Percentiles rank a stretch among this genome's conserved stretches.
Evolutionary conservation across 2,888 invertebrate genomes (phyloP).

Genomic region (Chrysolina haemoptera): DNA sequence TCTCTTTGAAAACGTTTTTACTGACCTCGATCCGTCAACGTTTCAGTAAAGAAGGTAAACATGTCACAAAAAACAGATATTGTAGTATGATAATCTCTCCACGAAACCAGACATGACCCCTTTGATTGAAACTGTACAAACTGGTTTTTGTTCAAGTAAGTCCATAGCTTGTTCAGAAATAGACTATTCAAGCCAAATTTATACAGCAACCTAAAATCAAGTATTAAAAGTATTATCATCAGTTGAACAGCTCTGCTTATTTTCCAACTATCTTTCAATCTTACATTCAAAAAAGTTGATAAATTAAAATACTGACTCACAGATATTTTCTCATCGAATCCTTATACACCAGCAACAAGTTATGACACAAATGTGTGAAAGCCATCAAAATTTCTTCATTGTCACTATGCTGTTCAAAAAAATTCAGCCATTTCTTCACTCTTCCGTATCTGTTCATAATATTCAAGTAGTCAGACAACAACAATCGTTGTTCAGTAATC

Average conservation of each 20-base stretch:
- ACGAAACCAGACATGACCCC: constrained; percentile 60
- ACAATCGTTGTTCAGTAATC: constrained; percentile 66
- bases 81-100: constrained; percentile 65
- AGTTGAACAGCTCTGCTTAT: too few relatives aligned
- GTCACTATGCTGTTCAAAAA: constrained; percentile 68
- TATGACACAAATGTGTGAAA: constrained; percentile 80
- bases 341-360: constrained; percentile 85
- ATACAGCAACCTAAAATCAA: constrained; percentile 62
- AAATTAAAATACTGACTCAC: constrained; percentile 69
- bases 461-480: constrained; percentile 64
- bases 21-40: constrained; percentile 66
- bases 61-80: constrained; percentile 69
- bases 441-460: constrained; percentile 66
- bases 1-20: constrained; percentile 25
- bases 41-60: constrained; percentile 69
- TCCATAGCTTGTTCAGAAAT: constrained; percentile 67
- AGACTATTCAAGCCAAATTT: constrained; percentile 66
- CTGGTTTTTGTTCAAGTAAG: constrained; percentile 59
- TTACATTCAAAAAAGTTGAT: too few relatives aligned
- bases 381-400: constrained; percentile 63
- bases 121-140: constrained; percentile 59
- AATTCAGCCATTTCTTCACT: constrained; percentile 70
- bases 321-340: constrained; percentile 89
- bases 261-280: too few relatives aligned
- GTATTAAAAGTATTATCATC: constrained; percentile 23